Evolutionary conservation across 1,140 invertebrate genomes (phyloP), one percentile per base, ranked within the genome.

Genomic region (Eubasilissa regina): DNA sequence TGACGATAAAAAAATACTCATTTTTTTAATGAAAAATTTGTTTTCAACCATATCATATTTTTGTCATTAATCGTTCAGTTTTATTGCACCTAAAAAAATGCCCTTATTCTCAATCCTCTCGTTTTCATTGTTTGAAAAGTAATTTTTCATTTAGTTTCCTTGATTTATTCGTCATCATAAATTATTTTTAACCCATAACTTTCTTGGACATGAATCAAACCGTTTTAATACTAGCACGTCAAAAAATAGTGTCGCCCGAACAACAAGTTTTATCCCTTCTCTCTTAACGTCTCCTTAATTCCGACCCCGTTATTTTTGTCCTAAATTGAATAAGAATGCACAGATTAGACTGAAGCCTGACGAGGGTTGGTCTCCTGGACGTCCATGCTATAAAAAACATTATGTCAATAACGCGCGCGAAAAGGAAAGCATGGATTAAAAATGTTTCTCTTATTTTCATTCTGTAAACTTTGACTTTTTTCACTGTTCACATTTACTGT

Each of bases 261-360:
- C 25, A 70, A 45, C 21, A 70, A 45, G 15, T 70, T 70, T 70
- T 70, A 25, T 70, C 66, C 66, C 47, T 70, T 48, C 47, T 58
- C 76, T 35, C 6, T 70, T 56, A 17, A 44, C 48, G 15, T 13
- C 53, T 64, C 48, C 51, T 78, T 70, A 70, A 66, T 56, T 53
- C 47, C 51, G 43, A 35, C 11, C 25, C 53, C 68, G 73, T 73
- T 80, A 77, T 80, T 80, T 80, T 80, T 70, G 73, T 64, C 53
- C 74, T 73, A 80, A 70, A 80, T 80, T 80, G 79, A 80, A 80
- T 77, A 80, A 80, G 79, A 80, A 80, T 80, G 79, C 70, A 64
- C 79, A 77, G 79, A 80, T 80, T 75, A 80, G 79, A 80, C 75
- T 75, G 58, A 53, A 74, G 79, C 64, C 73, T 80, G 79, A 80